Conservation (phyloP, 2,888 invertebrate species). For the Odontocerum albicorne region DNA sequence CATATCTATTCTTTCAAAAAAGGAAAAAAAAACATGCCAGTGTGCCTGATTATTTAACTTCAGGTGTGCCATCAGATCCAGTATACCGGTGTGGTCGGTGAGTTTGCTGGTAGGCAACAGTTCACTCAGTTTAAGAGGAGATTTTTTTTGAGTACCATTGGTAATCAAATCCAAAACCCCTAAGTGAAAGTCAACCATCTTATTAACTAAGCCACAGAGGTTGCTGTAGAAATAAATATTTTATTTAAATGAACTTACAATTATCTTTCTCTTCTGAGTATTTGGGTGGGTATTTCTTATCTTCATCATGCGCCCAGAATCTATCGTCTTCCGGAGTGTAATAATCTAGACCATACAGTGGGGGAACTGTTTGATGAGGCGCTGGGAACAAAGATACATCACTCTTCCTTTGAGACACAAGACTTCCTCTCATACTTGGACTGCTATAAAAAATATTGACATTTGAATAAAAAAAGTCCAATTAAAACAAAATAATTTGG, state of each 20-base stretch:
- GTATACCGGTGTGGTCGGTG: no score
- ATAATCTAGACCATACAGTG: conserved; percentile 46
- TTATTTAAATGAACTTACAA: conserved; percentile 1
- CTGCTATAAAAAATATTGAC: conserved; percentile 12
- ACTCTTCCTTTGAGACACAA: conserved; percentile 45
- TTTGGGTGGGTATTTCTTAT: conserved; percentile 7
- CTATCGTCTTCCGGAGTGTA: conserved; percentile 16
- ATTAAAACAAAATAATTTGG: neutral
- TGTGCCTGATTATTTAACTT: no score
- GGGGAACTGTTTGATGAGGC: conserved; percentile 55
- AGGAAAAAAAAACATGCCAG: no score
- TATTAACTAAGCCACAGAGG: neutral
- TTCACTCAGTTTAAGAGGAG: no score
- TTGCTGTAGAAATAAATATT: neutral
- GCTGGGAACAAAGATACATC: conserved; percentile 52
- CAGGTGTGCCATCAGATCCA: no score
- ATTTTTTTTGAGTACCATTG: neutral
- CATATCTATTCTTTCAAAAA: no score
- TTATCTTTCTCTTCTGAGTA: neutral
- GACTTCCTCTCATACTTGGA: conserved; percentile 41
- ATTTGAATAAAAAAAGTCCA: no score
- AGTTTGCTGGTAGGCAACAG: no score
- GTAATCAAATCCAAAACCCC: no score
- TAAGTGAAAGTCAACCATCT: no score
- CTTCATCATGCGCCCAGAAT: conserved; percentile 4